Evolutionary conservation across 2,888 invertebrate genomes (phyloP).

Genomic region (Thyatira batis): DNA sequence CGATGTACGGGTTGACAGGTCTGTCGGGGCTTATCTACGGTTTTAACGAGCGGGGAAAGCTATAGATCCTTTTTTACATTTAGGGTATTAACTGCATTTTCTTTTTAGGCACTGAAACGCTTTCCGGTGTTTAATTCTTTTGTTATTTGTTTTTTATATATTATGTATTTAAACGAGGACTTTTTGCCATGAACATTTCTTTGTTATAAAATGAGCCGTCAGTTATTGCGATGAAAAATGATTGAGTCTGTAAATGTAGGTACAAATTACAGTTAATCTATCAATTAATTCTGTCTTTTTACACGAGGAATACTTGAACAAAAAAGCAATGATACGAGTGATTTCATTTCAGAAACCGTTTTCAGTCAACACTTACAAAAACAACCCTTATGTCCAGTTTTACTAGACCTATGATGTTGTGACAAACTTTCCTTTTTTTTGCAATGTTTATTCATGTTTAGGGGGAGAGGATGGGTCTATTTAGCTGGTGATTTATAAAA

Average conservation of each 20-base stretch:
- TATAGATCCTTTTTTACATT: slow-evolving; percentile 48
- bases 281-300: background rate
- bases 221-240: too few relatives aligned
- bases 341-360: slow-evolving; percentile 34
- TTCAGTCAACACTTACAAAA: slow-evolving; percentile 13
- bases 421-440: slow-evolving; percentile 15
- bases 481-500: slow-evolving; percentile 38
- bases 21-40: slow-evolving; percentile 65
- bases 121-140: slow-evolving; percentile 46
- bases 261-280: too few relatives aligned
- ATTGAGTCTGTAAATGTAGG: too few relatives aligned
- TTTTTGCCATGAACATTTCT: slow-evolving; percentile 7
- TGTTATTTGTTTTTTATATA: slow-evolving; percentile 33
- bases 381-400: slow-evolving; percentile 21
- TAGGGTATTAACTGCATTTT: slow-evolving; percentile 55
- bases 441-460: slow-evolving; percentile 13
- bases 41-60: slow-evolving; percentile 62
- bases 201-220: too few relatives aligned
- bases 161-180: slow-evolving; percentile 15
- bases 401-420: slow-evolving; percentile 27
- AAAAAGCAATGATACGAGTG: slow-evolving; percentile 46
- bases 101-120: slow-evolving; percentile 48
- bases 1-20: slow-evolving; percentile 76
- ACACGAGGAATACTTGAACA: slow-evolving; percentile 20
- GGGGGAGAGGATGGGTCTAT: slow-evolving; percentile 25